A percentile compares a stretch with the other conserved stretches of the same genome.
Conservation (phyloP, 2,797 vertebrate species). For the Taeniopygia guttata region DNA sequence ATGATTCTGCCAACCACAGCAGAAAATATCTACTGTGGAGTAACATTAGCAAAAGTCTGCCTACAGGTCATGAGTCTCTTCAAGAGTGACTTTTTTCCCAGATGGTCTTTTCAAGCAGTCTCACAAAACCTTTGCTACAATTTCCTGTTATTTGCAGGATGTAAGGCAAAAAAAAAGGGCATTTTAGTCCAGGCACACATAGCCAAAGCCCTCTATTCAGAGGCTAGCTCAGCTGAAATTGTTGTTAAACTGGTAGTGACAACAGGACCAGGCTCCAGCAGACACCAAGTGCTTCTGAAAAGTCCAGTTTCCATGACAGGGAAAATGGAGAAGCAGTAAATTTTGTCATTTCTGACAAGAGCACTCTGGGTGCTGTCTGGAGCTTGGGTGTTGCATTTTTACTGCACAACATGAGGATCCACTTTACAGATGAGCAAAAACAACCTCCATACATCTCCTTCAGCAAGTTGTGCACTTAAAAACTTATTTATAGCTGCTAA, state of each 20-base stretch:
- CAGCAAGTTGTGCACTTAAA: background rate
- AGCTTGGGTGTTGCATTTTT: background rate
- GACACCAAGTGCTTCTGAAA: background rate
- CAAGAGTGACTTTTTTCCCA: background rate
- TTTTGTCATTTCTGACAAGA: background rate
- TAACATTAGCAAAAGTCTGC: background rate
- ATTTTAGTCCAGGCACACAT: background rate
- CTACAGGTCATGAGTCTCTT: background rate
- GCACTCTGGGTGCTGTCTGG: background rate
- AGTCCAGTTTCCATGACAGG: background rate
- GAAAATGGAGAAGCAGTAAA: background rate
- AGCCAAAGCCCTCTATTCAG: background rate
- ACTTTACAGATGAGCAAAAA: background rate
- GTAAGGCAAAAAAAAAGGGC: background rate
- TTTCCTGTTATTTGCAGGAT: background rate
- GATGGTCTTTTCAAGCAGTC: background rate
- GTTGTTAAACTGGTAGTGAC: background rate
- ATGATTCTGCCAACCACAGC: background rate
- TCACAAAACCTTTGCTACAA: background rate
- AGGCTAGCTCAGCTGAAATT: background rate
- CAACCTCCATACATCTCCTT: background rate
- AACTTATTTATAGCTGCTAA: background rate
- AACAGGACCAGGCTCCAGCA: background rate
- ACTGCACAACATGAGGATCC: background rate
- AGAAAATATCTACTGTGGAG: conserved; percentile 1